phyloP scores from a whole-genome alignment of 2,113 vertebrate genomes.

The Neotoma lepida region DNA sequence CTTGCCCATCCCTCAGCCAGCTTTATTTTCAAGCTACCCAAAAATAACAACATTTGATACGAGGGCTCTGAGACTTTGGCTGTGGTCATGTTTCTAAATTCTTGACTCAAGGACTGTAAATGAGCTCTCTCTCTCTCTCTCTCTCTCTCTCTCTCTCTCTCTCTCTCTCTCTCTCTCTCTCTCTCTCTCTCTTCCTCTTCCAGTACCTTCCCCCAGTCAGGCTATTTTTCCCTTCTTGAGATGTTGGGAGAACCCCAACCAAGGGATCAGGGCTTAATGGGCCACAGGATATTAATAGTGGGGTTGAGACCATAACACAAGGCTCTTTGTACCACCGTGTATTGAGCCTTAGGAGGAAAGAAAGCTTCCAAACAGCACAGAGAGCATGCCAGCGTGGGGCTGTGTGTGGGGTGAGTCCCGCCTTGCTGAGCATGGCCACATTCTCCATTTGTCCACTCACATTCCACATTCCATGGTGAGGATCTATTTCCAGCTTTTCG shows the following conservation, averaged over 20 bases:
- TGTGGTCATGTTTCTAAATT: slow-evolving; percentile 78
- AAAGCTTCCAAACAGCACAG: slow-evolving; percentile 59
- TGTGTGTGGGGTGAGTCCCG: background rate
- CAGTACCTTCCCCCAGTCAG: background rate
- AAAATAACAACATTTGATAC: slow-evolving; percentile 81
- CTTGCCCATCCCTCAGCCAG: slow-evolving; percentile 49
- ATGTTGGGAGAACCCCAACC: slow-evolving; percentile 74
- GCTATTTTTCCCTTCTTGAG: background rate
- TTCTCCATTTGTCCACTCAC: slow-evolving; percentile 64
- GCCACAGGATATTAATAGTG: slow-evolving; percentile 76
- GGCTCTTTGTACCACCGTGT: slow-evolving; percentile 71
- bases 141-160: slow-evolving; percentile 5
- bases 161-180: background rate
- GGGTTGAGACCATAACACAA: slow-evolving; percentile 73
- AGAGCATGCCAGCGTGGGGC: background rate
- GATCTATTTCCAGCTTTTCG: slow-evolving; percentile 62
- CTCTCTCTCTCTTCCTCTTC: background rate
- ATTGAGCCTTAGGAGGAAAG: slow-evolving; percentile 42
- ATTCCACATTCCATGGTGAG: slow-evolving; percentile 68
- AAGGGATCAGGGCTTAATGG: slow-evolving; percentile 70
- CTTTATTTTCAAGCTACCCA: slow-evolving; percentile 69
- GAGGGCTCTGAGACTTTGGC: slow-evolving; percentile 65
- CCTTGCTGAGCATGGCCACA: background rate
- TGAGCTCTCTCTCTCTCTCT: slow-evolving; percentile 24
- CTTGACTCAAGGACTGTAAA: slow-evolving; percentile 76